Conservation (phyloP, 2,888 invertebrate species). For the Dasysyrphus tricinctus region DNA sequence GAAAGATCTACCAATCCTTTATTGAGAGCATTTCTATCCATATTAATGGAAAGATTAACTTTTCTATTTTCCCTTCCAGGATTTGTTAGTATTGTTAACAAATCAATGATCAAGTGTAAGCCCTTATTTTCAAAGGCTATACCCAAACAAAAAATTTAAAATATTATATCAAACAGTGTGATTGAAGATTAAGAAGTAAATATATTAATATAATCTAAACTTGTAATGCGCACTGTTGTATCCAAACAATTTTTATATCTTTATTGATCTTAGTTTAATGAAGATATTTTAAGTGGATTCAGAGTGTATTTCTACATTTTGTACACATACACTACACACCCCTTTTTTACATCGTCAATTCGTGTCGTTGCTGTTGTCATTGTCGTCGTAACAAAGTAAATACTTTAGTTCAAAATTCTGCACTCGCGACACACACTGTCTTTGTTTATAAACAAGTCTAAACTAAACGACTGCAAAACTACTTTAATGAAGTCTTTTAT, state of each 20-base stretch:
- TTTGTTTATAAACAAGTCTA: constrained; percentile 51
- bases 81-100: no score
- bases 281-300: constrained; percentile 23
- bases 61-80: neutral
- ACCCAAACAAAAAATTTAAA: neutral
- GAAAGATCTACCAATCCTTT: no score
- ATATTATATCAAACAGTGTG: no score
- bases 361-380: constrained; percentile 35
- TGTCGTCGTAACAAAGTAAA: constrained; percentile 25
- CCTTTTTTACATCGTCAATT: constrained; percentile 5
- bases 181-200: neutral
- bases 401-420: constrained; percentile 46
- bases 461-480: constrained; percentile 54
- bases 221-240: neutral
- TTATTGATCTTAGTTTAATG: constrained; percentile 16
- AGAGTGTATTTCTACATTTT: neutral
- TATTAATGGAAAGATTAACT: neutral
- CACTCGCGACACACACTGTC: constrained; percentile 65
- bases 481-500: constrained; percentile 43
- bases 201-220: neutral
- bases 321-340: constrained; percentile 19
- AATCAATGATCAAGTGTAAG: no score
- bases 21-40: neutral
- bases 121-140: no score
- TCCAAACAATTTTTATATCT: neutral